Evolutionary conservation across 2,797 vertebrate species (phyloP).

Genomic region (Poecile montanus): DNA sequence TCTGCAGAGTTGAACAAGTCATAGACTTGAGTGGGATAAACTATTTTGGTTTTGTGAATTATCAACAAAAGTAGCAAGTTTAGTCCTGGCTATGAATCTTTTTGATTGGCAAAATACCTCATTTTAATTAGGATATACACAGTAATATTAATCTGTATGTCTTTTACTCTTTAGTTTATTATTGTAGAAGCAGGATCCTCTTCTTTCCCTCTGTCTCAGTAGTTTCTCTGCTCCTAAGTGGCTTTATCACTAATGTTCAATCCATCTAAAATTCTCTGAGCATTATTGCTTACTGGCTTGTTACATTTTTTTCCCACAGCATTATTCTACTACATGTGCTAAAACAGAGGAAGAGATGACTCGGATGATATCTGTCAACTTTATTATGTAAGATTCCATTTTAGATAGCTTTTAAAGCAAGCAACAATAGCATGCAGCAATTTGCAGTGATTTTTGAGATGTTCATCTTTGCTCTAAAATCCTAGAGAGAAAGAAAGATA

Average conservation of each 20-base stretch:
- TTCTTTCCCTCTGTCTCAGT: background rate
- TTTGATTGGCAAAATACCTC: background rate
- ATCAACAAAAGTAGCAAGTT: background rate
- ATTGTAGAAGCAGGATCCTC: background rate
- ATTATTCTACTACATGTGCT: background rate
- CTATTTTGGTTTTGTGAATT: background rate
- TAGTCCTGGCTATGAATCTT: background rate
- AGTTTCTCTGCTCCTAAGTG: background rate
- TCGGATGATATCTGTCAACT: background rate
- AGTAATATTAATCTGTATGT: background rate
- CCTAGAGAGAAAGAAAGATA: background rate
- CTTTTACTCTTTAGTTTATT: background rate
- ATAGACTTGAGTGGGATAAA: background rate
- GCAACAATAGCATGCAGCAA: slow-evolving; percentile 19
- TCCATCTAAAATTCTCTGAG: background rate
- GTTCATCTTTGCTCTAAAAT: slow-evolving; percentile 29
- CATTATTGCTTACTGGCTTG: background rate
- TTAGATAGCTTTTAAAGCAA: slow-evolving; percentile 28
- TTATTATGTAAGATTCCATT: slow-evolving; percentile 4
- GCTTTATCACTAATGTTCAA: background rate
- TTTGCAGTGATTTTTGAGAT: slow-evolving; percentile 51
- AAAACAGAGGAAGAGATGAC: background rate
- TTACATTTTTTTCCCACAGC: background rate
- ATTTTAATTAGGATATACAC: background rate
- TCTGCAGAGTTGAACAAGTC: background rate